Evolutionary conservation across 2,888 invertebrate genomes (phyloP), one percentile per base, ranked within the genome.

Genomic region (Aphidoletes aphidimyza): DNA sequence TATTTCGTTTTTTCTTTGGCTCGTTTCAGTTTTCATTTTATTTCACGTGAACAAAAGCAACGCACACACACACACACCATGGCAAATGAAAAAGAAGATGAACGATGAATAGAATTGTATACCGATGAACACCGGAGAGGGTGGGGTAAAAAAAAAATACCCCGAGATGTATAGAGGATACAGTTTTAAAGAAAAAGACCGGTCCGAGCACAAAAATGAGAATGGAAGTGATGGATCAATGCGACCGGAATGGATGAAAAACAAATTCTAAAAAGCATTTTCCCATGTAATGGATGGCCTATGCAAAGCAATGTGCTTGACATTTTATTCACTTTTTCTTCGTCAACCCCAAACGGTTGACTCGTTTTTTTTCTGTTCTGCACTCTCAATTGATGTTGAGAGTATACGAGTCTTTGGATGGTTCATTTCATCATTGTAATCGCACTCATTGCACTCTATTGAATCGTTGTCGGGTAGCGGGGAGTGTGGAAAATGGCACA

Each of bases 21-120:
- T n/a, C n/a, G n/a, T n/a, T n/a, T n/a, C n/a, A n/a, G n/a, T n/a
- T n/a, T n/a, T n/a, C n/a, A n/a, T n/a, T n/a, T n/a, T n/a, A n/a
- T n/a, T n/a, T n/a, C n/a, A n/a, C n/a, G n/a, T n/a, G n/a, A n/a
- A n/a, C n/a, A 34, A 30, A 69, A 69, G n/a, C 30, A 69, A 3
- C n/a, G 30, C 69, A 69, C 14, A 26, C 30, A 69, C 26, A 3
- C n/a, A 14, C 69, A 69, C 14, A 26, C 30, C 26, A 69, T 69
- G 69, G 30, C 30, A 30, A 69, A 69, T 30, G 69, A 54, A n/a
- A 54, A 54, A 22, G 11, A 54, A 69, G 30, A 69, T 69, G 69
- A 69, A 69, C 69, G 69, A 69, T 69, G 69, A 69, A 69, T 69
- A 14, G 69, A 34, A 69, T 54, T 54, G 54, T 54, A 26, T 54